A percentile compares a stretch with the other conserved stretches of the same genome.
phyloP scores from a whole-genome alignment of 53 echinoderm and acorn worm species.

The Crossaster papposus region DNA sequence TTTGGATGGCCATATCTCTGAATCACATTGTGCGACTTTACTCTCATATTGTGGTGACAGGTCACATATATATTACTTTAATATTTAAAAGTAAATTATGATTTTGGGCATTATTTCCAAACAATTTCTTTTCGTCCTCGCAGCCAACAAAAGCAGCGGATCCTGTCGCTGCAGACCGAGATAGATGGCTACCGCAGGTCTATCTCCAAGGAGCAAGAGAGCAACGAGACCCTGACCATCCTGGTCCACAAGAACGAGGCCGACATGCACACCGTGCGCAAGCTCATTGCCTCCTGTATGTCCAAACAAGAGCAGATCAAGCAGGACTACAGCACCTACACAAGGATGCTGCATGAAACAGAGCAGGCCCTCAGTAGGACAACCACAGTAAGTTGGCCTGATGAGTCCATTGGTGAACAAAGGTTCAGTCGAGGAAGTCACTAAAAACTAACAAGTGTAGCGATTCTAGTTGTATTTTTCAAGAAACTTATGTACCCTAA shows the following conservation, averaged over 20 bases:
- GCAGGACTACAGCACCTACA: constrained; percentile 97
- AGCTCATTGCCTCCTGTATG: constrained; percentile 84
- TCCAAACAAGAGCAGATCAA: constrained; percentile 92
- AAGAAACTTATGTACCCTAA: no score
- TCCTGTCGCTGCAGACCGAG: constrained; percentile 88
- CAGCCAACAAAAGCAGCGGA: constrained; percentile 97
- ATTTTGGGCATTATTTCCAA: not conserved
- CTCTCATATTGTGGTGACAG: no score
- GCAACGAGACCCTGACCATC: constrained; percentile 92
- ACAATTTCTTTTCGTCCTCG: not conserved
- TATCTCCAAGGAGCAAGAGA: constrained; percentile 97
- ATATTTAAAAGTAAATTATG: no score
- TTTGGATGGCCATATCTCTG: no score
- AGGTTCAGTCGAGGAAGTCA: no score
- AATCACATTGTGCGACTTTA: no score
- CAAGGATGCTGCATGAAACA: constrained; percentile 96
- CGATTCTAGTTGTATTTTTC: no score
- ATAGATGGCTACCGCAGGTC: constrained; percentile 99
- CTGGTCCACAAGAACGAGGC: constrained; percentile 97
- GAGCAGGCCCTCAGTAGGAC: constrained; percentile 94
- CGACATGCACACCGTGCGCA: constrained; percentile 91
- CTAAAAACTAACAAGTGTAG: no score
- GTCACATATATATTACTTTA: no score
- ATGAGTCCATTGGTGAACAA: no score
- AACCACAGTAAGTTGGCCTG: constrained; percentile 81